Evolutionary conservation across 2,797 vertebrate species (phyloP), one percentile per base, ranked within the genome.

Genomic region (Gobionotothen gibberifrons): DNA sequence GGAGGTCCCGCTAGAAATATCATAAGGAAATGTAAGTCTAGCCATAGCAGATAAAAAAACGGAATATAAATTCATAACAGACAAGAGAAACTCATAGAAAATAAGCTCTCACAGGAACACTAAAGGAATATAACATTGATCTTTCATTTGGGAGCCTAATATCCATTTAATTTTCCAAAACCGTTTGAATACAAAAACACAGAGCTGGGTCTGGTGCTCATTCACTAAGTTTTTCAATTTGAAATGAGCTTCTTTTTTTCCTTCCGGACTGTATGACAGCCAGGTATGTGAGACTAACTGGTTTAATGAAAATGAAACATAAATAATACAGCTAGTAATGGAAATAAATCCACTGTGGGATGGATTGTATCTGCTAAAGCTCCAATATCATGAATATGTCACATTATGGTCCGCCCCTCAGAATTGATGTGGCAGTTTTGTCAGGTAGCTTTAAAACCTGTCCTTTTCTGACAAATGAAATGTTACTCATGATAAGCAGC

Each of bases 121-220:
- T 82, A 67, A 62, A 82, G 43, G 32, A 48, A 72, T 78, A 77
- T 84, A 83, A 76, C 46, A 57, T 48, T 79, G 13, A 77, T 67
- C 12, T 69, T 69, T 88, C 68, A 83, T 78, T 61, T 56, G 62
- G 62, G 60, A 58, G 42, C 26, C 4, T 48, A 47, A 71, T 83
- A 82, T 72, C 43, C 36, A 46, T 68, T 83, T 78, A 29, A 81
- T 81, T 85, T 79, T 59, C 10, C 69, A 60, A 44, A 83, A 75
- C 69, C 51, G 47, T 66, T 9, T 67, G 63, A 61, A 21, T 55
- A 21, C 70, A 75, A 53, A 14, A 55, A 8, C 66, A 55, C 10
- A 40, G 42, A 51, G 19, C 10, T 9, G 48, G 26, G 10, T 49
- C 26, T 52, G 46, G 3, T 54, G 39, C 61, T 21, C 16, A 54